Conservation (phyloP, 1,140 invertebrate species). For the Aleiodes sp. region DNA sequence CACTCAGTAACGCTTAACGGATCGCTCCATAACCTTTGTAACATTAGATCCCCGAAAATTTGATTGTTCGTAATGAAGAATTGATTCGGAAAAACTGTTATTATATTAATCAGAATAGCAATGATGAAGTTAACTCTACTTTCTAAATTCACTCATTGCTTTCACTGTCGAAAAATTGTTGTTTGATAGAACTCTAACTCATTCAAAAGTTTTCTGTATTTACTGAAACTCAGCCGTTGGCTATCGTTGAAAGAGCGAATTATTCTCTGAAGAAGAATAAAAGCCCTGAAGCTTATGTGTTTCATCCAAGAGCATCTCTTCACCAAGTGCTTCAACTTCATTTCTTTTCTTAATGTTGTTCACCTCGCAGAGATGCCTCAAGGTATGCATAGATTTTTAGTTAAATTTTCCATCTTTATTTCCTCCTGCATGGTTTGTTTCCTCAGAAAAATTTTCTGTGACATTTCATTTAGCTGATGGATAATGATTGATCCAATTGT, state of each 20-base stretch:
- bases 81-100: too few relatives aligned
- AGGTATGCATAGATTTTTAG: neutral
- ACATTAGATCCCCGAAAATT: too few relatives aligned
- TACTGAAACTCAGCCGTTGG: conserved; percentile 9
- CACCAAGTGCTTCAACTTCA: neutral
- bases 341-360: neutral
- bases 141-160: neutral
- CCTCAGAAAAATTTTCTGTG: too few relatives aligned
- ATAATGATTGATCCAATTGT: too few relatives aligned
- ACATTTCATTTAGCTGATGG: too few relatives aligned
- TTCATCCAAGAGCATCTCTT: conserved; percentile 19
- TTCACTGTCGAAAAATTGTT: neutral
- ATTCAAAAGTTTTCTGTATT: conserved; percentile 4
- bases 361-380: neutral
- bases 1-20: too few relatives aligned
- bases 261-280: conserved; percentile 24
- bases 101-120: too few relatives aligned
- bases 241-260: conserved; percentile 28
- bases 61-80: too few relatives aligned
- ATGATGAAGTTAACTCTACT: too few relatives aligned
- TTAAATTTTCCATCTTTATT: neutral
- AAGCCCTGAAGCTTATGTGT: conserved; percentile 25
- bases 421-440: too few relatives aligned
- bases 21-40: too few relatives aligned
- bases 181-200: conserved; percentile 25